Base-by-base conservation (phyloP, 1,140 invertebrate species). In the Sycophaga agraensis region DNA sequence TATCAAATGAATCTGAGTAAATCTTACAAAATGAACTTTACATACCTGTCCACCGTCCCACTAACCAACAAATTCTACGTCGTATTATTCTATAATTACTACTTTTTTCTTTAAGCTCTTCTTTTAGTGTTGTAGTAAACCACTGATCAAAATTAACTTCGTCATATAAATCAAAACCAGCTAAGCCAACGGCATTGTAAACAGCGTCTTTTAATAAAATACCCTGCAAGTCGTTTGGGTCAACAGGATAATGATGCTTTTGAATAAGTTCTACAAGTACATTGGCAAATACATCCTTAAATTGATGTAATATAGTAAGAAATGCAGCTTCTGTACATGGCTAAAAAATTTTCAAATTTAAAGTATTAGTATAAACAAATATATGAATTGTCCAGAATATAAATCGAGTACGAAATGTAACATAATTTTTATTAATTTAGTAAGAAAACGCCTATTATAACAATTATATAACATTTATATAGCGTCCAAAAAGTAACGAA, bases 61-160 rank as follows among this genome's bases (percentile, higher is more conserved):
- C 89, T 24, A 98, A 80, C 87, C 92, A 94, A 56, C 93, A 91
- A 22, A 97, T 89, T 65, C 95, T 83, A 68, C 94, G 84, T 61
- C 94, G 84, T 26, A 98, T 89, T 42, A 98, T 91, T 73, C 90
- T 86, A 69, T 94, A 96, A 75, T 95, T 94, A 64, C 87, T 86
- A 66, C 90, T 87, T 73, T 88, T 89, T 8, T 92, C 84, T 74
- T 89, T 87, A 34, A 97, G 73, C 80, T 98, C 95, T 68, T 87
- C 84, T 43, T 90, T 85, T 58, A 98, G 76, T 50, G 90, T 88
- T 28, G 86, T 88, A n/a, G 86, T 87, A 69, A 97, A 93, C 94
- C 94, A 97, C 58, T 90, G 84, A 77, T 97, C 93, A 82, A 97
- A 97, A 78, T 96, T 91, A 16, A 93, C 90, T 73, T 95, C 91